Percentiles rank a stretch among this genome's conserved stretches.
Conservation (phyloP, 2,797 vertebrate species). For the Meda fulgida region DNA sequence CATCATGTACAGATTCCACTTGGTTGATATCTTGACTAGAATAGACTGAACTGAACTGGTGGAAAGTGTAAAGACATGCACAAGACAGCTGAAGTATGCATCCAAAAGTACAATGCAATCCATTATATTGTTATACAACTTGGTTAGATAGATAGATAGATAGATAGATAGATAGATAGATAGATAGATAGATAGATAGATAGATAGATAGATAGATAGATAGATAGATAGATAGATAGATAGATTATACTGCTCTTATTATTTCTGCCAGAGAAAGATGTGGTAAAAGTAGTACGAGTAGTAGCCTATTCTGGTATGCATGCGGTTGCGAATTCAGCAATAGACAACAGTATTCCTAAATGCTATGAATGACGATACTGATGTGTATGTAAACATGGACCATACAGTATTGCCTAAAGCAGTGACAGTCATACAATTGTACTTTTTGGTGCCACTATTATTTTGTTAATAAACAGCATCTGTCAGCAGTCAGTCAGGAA, state of each 20-base stretch:
- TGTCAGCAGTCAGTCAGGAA: too few relatives aligned
- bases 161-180: slow-evolving; percentile 4
- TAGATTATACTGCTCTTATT: not conserved
- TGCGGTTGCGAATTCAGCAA: too few relatives aligned
- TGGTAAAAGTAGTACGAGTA: too few relatives aligned
- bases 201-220: slow-evolving; percentile 9
- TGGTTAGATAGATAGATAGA: not conserved
- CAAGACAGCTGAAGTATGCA: not conserved
- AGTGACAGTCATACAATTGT: not conserved
- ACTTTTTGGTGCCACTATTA: not conserved
- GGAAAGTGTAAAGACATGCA: not conserved
- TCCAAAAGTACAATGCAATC: not conserved
- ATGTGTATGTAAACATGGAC: not conserved
- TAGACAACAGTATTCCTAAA: too few relatives aligned
- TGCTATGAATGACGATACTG: not conserved
- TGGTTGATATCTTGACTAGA: not conserved
- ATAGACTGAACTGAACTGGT: not conserved
- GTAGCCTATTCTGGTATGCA: too few relatives aligned
- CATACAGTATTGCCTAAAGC: not conserved
- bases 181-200: not conserved
- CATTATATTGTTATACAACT: not conserved
- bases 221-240: slow-evolving; percentile 20
- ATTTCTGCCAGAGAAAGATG: not conserved
- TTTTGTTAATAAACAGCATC: not conserved
- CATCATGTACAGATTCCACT: not conserved